Conservation (phyloP, 2,888 invertebrate genomes). For the Watsonalla binaria region DNA sequence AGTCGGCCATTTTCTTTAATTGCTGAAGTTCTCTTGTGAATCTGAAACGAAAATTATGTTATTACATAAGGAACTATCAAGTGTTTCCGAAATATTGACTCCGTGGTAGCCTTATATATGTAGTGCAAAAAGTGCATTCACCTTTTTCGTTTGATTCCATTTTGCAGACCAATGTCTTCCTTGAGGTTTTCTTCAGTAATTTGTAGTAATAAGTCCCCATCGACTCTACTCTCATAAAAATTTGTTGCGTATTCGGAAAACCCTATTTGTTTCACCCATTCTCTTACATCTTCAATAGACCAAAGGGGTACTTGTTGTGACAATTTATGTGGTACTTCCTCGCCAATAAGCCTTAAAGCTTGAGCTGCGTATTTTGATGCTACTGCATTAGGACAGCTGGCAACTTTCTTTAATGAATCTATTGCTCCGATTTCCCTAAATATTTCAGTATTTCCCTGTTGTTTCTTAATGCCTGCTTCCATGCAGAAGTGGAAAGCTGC, state of each 20-base stretch:
- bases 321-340: slow-evolving; percentile 97
- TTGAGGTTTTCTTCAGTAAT: slow-evolving; percentile 94
- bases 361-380: slow-evolving; percentile 98
- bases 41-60: slow-evolving; percentile 54
- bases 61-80: not conserved
- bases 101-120: not conserved
- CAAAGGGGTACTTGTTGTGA: slow-evolving; percentile 99
- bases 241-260: slow-evolving; percentile 90
- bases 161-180: slow-evolving; percentile 94
- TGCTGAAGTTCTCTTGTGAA: slow-evolving; percentile 95
- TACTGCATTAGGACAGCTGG: slow-evolving; percentile 98
- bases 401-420: slow-evolving; percentile 95
- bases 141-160: slow-evolving; percentile 95
- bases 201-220: slow-evolving; percentile 96
- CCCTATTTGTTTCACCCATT: slow-evolving; percentile 99
- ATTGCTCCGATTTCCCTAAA: slow-evolving; percentile 97
- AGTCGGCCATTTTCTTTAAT: slow-evolving; percentile 97
- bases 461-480: slow-evolving; percentile 98
- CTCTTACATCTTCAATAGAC: slow-evolving; percentile 97
- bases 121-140: slow-evolving; percentile 31
- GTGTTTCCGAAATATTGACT: not conserved
- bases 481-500: slow-evolving; percentile 99
- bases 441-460: slow-evolving; percentile 93
- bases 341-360: slow-evolving; percentile 94
- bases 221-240: slow-evolving; percentile 95